Evolutionary conservation across 2,113 vertebrate genomes (phyloP).

Genomic region (Pontoporia blainvillei): DNA sequence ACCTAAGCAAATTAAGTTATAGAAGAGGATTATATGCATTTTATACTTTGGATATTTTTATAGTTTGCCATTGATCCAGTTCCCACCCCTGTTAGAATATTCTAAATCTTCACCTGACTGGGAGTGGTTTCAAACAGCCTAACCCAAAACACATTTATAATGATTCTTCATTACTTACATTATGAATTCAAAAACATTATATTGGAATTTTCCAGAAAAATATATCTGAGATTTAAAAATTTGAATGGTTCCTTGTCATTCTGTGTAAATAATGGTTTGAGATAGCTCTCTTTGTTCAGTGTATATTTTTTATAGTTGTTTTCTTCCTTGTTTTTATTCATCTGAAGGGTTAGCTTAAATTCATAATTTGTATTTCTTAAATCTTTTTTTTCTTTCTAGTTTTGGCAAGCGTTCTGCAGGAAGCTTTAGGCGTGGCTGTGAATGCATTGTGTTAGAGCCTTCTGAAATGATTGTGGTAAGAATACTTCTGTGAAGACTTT

Average conservation of each 20-base stretch:
- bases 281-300: background rate
- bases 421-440: slow-evolving; percentile 96
- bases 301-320: background rate
- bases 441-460: slow-evolving; percentile 99
- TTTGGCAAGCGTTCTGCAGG: slow-evolving; percentile 98
- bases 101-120: background rate
- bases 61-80: background rate
- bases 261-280: background rate
- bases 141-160: background rate
- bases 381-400: slow-evolving; percentile 78
- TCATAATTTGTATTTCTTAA: background rate
- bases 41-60: background rate
- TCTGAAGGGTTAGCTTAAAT: slow-evolving; percentile 27
- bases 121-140: background rate
- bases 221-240: background rate
- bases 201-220: background rate
- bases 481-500: slow-evolving; percentile 32
- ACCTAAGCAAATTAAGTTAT: background rate
- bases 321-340: slow-evolving; percentile 1
- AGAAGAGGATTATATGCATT: background rate
- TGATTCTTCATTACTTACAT: background rate
- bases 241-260: slow-evolving; percentile 17
- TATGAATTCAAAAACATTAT: slow-evolving; percentile 29
- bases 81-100: background rate
- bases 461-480: slow-evolving; percentile 99